Conservation (phyloP, 2,888 invertebrate genomes). For the Peribatodes rhomboidaria region DNA sequence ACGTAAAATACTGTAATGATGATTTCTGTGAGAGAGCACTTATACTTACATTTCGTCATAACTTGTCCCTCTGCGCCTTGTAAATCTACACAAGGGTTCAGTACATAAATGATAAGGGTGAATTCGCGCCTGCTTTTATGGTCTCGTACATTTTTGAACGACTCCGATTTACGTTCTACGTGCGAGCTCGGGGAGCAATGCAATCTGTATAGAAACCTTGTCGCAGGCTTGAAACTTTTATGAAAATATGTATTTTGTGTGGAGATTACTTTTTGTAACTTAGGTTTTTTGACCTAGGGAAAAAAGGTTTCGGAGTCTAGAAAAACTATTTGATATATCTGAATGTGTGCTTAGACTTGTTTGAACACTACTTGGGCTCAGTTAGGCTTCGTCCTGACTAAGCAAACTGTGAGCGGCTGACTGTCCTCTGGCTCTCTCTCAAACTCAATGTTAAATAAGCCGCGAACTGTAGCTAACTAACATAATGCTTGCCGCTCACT, state of each 20-base stretch:
- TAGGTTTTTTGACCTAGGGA: background rate
- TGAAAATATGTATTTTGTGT: slow-evolving; percentile 17
- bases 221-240: slow-evolving; percentile 14
- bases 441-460: no score
- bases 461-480: no score
- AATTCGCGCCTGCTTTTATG: slow-evolving; percentile 34
- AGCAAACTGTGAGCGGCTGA: no score
- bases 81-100: slow-evolving; percentile 8
- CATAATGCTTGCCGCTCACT: no score
- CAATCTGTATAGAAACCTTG: slow-evolving; percentile 21
- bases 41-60: background rate
- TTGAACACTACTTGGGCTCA: background rate
- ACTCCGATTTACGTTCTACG: slow-evolving; percentile 30
- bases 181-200: slow-evolving; percentile 20
- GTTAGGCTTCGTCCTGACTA: no score
- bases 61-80: background rate
- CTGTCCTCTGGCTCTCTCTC: no score
- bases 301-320: background rate
- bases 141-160: slow-evolving; percentile 29
- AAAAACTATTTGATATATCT: background rate
- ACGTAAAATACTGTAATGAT: no score
- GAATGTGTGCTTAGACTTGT: background rate
- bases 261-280: slow-evolving; percentile 13
- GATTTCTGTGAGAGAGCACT: no score
- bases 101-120: slow-evolving; percentile 40